These are phyloP conservation scores for Atlantisia rogersi DNA, from an alignment of 2,113 vertebrate species.

Conservation along the genomic window DNA sequence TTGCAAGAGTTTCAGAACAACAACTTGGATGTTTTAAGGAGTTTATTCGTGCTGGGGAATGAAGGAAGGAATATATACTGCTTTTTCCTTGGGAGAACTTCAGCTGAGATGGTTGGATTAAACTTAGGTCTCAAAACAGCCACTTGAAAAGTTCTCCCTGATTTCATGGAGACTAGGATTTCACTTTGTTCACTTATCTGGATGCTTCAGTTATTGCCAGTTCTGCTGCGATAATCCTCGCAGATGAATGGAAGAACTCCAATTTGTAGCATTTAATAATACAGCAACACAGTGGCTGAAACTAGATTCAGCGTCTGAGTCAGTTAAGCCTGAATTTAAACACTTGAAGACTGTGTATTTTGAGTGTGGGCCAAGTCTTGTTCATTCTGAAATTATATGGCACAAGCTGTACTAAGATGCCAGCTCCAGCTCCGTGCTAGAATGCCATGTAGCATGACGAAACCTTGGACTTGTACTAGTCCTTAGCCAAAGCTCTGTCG, in stretches of 20 bases:
- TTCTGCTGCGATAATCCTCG: neutral
- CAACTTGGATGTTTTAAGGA: neutral
- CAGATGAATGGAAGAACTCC: neutral
- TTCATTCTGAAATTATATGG: neutral
- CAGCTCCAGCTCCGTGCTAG: neutral
- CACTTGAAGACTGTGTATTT: conserved; percentile 31
- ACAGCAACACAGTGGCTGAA: neutral
- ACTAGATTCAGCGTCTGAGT: neutral
- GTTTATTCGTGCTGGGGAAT: neutral
- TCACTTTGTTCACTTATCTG: neutral
- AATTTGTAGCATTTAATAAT: neutral
- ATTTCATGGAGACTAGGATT: neutral
- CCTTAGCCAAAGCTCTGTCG: neutral
- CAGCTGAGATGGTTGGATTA: neutral
- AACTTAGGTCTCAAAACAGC: neutral
- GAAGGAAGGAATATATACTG: neutral
- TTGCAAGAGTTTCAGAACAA: neutral
- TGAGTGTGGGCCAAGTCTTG: conserved; percentile 32
- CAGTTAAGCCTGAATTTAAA: conserved; percentile 47
- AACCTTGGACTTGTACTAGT: neutral
- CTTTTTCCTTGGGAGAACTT: neutral
- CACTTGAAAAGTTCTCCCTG: neutral
- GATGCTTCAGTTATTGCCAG: neutral
- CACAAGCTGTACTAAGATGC: neutral
- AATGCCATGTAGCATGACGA: accelerated